phyloP scores from a whole-genome alignment of 2,888 invertebrate genomes.

The Archips crataeganus region DNA sequence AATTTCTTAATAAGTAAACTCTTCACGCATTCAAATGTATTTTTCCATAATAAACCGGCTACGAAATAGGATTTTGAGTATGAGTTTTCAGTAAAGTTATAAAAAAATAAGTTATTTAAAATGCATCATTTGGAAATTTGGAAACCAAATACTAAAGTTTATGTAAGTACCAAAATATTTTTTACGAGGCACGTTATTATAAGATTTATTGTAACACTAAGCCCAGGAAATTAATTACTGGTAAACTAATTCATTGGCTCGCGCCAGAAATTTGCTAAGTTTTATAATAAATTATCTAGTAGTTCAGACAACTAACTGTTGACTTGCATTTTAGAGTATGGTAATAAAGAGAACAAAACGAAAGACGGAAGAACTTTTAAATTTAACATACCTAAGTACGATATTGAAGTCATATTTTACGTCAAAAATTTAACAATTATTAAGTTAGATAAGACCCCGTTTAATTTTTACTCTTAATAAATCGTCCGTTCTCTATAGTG shows the following conservation, averaged over 20 bases:
- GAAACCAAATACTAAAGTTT: not conserved
- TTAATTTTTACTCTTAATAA: no score
- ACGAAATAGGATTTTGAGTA: not conserved
- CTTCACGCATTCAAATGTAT: not conserved
- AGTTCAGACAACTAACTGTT: not conserved
- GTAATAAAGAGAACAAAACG: no score
- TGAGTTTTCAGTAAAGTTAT: no score
- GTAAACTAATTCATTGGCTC: constrained; percentile 15
- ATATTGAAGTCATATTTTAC: no score
- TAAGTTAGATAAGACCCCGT: no score
- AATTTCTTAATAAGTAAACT: not conserved
- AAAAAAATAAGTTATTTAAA: not conserved
- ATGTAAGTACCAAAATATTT: no score
- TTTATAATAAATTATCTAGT: constrained; percentile 23
- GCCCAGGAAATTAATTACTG: constrained; percentile 36
- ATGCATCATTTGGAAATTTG: not conserved
- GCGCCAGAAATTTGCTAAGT: constrained; percentile 29
- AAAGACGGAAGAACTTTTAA: no score
- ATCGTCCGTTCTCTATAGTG: no score
- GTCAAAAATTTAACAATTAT: no score
- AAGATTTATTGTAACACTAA: constrained; percentile 33
- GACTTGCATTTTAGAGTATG: not conserved
- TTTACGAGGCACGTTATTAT: constrained; percentile 26
- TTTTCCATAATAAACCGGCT: not conserved
- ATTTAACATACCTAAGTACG: no score